These are phyloP conservation scores for Bubo scandiacus DNA, from an alignment of 2,113 vertebrate species.

Conservation along the genomic window DNA sequence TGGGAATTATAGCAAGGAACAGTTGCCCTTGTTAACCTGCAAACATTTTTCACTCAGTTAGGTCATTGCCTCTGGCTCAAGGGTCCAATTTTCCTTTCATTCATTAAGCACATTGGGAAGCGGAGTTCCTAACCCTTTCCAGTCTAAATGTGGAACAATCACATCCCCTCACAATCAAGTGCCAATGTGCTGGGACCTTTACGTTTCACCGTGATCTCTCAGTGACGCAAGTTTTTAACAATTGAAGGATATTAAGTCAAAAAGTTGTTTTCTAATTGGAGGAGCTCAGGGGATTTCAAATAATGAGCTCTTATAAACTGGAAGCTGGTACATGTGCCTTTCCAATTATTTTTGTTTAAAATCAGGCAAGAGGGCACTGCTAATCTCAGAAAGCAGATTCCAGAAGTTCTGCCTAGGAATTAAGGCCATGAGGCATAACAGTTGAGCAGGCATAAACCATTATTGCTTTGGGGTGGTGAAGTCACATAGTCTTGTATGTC, in stretches of 20 bases:
- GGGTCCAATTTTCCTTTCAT: conserved; percentile 89
- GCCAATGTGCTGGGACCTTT: conserved; percentile 77
- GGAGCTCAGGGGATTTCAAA: conserved; percentile 78
- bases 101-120: conserved; percentile 95
- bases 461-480: conserved; percentile 29
- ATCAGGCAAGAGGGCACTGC: conserved; percentile 76
- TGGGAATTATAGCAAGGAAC: conserved; percentile 76
- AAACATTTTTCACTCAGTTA: conserved; percentile 92
- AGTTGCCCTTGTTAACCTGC: conserved; percentile 88
- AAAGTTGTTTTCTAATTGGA: conserved; percentile 85
- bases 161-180: conserved; percentile 85
- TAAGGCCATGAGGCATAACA: background rate
- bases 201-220: conserved; percentile 75
- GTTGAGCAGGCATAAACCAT: background rate
- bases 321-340: conserved; percentile 82
- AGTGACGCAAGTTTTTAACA: conserved; percentile 95
- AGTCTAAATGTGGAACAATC: conserved; percentile 91
- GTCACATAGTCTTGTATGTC: background rate
- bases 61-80: conserved; percentile 85
- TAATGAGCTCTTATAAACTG: conserved; percentile 80
- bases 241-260: conserved; percentile 96
- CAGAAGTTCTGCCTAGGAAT: conserved; percentile 68
- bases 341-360: conserved; percentile 77
- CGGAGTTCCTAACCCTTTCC: conserved; percentile 92
- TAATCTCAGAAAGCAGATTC: conserved; percentile 77